Base-by-base conservation (phyloP, 2,113 vertebrate species). In the Misgurnus anguillicaudatus region DNA sequence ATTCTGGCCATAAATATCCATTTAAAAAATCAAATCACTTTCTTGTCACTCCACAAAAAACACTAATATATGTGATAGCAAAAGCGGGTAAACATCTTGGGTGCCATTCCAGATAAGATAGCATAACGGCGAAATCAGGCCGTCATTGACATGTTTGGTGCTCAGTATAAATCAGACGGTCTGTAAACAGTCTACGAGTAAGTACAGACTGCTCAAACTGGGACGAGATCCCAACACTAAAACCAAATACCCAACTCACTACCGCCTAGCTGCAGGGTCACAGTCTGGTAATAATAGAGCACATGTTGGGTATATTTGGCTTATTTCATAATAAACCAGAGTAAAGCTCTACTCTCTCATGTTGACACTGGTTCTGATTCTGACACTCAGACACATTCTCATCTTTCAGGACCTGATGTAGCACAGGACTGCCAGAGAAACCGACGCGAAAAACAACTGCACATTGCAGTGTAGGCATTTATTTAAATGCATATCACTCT, bases 281-380 rank as follows among this genome's bases (percentile, higher is more conserved):
- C n/a, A 73, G 70, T 60, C 70, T 73, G 70, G 70, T 73, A 42
- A 58, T 73, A 60, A 73, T 73, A 73, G 53, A 73, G 39, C 51
- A 73, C 38, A 73, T 60, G 70, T 73, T 58, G 55, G 38, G 53
- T 73, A 73, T 73, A 73, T 73, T 73, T 58, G n/a, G 11, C 38
- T 42, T 73, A 73, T 73, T 73, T 36, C 38, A 75, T 48, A 62
- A 75, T 62, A 75, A 75, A 21, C 58, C 39, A 62, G 41, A 62
- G 21, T 47, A 47, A 21, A 39, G 38, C 70, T 42, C 70, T 48
- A 10, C n/a, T 73, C 70, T 72, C 36, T 41, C 53, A 57, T 57
- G 53, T 19, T 67, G 38, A 36, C 31, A 38, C 13, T 19, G 17
- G 53, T 39, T 55, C 42, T 9, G 63, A 77, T 66, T 72, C n/a